Evolutionary conservation across 2,113 vertebrate genomes (phyloP).

Genomic region (Oncorhynchus keta): DNA sequence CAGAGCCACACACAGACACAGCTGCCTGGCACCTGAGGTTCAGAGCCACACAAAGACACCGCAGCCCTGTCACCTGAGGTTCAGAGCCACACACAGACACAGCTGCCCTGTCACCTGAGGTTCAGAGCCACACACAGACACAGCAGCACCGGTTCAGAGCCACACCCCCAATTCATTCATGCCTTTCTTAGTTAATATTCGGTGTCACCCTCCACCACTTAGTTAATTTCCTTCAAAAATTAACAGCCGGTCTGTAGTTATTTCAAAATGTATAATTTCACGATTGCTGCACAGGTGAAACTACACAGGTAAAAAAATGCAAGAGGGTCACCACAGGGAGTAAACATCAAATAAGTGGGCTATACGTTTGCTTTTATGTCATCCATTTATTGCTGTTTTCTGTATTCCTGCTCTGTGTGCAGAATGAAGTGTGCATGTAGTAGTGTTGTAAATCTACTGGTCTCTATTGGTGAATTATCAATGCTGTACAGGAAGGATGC

Average conservation of each 20-base stretch:
- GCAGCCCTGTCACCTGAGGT: too few species aligned
- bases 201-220: neutral
- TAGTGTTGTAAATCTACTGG: neutral
- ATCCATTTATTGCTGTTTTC: conserved; percentile 51
- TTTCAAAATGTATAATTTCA: too few species aligned
- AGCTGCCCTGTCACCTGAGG: neutral
- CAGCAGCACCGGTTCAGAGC: neutral
- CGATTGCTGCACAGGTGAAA: too few species aligned
- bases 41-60: neutral
- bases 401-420: conserved; percentile 24
- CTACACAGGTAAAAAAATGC: too few species aligned
- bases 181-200: neutral
- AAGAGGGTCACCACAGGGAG: neutral
- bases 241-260: too few species aligned
- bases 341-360: neutral
- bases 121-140: neutral
- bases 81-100: neutral
- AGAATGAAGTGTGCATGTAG: conserved; percentile 37
- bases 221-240: neutral
- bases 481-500: conserved; percentile 15
- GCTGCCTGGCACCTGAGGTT: too few species aligned
- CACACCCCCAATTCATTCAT: too few species aligned
- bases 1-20: neutral
- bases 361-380: conserved; percentile 21
- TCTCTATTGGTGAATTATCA: neutral